Percentiles rank a stretch among this genome's conserved stretches.
These are phyloP conservation scores for Gymnothorax reevesii DNA, from an alignment of 2,797 vertebrate species.

Conservation along the genomic window DNA sequence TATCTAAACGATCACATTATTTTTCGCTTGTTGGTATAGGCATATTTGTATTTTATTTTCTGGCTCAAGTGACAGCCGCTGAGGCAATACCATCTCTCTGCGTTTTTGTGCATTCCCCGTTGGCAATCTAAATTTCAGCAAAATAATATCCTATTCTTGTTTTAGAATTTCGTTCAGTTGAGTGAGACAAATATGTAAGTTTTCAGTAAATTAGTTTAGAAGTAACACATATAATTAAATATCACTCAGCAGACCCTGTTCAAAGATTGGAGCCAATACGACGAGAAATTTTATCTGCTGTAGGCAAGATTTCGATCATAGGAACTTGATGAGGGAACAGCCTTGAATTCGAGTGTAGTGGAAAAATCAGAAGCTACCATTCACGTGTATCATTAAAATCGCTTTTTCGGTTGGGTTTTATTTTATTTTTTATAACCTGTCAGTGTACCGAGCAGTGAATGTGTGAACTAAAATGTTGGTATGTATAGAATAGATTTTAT, in stretches of 20 bases:
- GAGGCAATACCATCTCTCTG: neutral
- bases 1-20: neutral
- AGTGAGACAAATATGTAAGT: neutral
- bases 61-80: no score
- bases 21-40: neutral
- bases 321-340: neutral
- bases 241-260: neutral
- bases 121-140: neutral
- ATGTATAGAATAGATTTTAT: neutral
- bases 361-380: neutral
- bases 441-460: neutral
- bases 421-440: neutral
- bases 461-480: neutral
- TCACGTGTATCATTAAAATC: neutral
- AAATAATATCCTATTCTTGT: neutral
- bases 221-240: neutral
- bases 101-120: neutral
- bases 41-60: neutral
- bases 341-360: neutral
- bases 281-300: neutral
- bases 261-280: neutral
- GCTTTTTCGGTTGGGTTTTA: neutral
- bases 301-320: neutral
- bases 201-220: neutral
- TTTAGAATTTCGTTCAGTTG: neutral